Conservation (phyloP, 1,140 invertebrate genomes). For the Drosophila arawakana region DNA sequence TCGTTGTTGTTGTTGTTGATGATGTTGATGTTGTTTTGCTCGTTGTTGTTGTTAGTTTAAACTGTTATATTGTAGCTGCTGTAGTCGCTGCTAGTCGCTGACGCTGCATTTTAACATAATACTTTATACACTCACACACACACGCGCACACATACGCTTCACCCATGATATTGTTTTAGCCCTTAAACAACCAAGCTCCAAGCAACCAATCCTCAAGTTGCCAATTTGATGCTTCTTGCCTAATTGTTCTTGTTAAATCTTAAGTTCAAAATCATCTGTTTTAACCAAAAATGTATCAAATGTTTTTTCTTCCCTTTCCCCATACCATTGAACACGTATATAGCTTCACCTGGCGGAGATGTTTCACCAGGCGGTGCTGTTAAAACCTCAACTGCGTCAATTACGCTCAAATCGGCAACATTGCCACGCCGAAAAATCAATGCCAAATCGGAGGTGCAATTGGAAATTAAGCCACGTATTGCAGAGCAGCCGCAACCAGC, state of each 20-base stretch:
- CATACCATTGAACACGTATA: background rate
- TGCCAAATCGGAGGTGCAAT: slow-evolving; percentile 88
- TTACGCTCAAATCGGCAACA: slow-evolving; percentile 88
- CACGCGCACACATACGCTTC: slow-evolving; percentile 1
- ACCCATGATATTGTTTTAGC: background rate
- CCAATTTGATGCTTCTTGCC: slow-evolving; percentile 25
- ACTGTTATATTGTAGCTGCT: slow-evolving; percentile 29
- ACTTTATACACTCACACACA: background rate
- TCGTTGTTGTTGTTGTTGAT: slow-evolving; percentile 23
- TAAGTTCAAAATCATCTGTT: background rate
- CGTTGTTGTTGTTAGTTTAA: slow-evolving; percentile 45
- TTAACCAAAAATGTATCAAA: slow-evolving; percentile 7
- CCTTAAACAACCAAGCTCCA: slow-evolving; percentile 24
- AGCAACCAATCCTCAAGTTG: slow-evolving; percentile 10
- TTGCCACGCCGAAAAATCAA: slow-evolving; percentile 87
- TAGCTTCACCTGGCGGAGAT: slow-evolving; percentile 73
- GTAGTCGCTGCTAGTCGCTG: slow-evolving; percentile 33
- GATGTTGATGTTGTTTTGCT: slow-evolving; percentile 40
- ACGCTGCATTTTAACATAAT: slow-evolving; percentile 22
- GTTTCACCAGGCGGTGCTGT: slow-evolving; percentile 80
- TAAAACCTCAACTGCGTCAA: slow-evolving; percentile 87
- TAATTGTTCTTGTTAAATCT: slow-evolving; percentile 28
- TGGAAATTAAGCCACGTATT: slow-evolving; percentile 84
- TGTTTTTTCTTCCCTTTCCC: no score
- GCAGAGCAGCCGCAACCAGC: slow-evolving; percentile 69